Evolutionary conservation across 2,797 vertebrate species (phyloP), one percentile per base, ranked within the genome.

Genomic region (Malurus leucopterus): DNA sequence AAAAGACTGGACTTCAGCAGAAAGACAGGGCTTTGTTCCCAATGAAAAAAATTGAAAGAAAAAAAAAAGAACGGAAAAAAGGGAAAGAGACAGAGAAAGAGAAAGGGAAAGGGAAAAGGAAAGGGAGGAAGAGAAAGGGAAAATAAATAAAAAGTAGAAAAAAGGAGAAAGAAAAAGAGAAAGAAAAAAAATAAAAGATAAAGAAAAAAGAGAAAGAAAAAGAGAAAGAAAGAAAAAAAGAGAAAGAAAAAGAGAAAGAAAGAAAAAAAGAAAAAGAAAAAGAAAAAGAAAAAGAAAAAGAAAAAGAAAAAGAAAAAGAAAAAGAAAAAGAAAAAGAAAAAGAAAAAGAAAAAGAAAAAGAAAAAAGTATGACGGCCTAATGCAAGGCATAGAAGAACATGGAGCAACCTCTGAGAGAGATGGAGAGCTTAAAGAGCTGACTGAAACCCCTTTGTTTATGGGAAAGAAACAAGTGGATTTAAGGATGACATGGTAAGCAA

Each of bases 131-230:
- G 13, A 21, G 18, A 32, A 54, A 22, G 1, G 5, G 16, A 32
- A 14, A 20, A 13, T 8, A 24, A 3, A 17, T 18, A 10, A 23
- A 9, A 54, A 34, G 2, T 20, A 15, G 15, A 21, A 20, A 8
- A 6, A 4, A 22, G 14, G 15, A 4, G 4, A 12, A 20, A 13
- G 13, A 47, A 2, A 14, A 18, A 1, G 2, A 12, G 8, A 32
- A 54, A 22, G 10, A 15, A 18, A 2, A 23, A 34, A 29, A 3
- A 6, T n/a, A n/a, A 20, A 32, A 24, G 13, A 29, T 13, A 18
- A 5, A n/a, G 5, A 23, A 26, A 12, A 5, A 23, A 32, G 11
- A 24, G 11, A 23, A 32, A 50, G 4, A 9, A 20, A 8, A n/a
- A n/a, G n/a, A n/a, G n/a, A n/a, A n/a, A n/a, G n/a, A n/a, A n/a